Evolutionary conservation across 2,888 invertebrate species (phyloP), one percentile per base, ranked within the genome.

Genomic region (Helleia helle): DNA sequence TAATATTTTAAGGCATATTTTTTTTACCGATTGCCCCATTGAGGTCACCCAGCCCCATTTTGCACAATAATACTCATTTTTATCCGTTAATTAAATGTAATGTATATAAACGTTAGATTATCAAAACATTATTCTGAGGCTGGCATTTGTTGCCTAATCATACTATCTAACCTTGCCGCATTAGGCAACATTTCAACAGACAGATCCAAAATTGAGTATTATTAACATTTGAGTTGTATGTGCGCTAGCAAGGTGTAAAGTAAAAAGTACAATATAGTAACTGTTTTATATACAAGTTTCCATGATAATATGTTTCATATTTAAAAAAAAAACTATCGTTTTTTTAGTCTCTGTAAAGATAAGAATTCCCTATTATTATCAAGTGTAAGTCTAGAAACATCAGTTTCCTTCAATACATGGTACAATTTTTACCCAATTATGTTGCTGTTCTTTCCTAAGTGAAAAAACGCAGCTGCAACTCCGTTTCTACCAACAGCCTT

Each of bases 401-500:
- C n/a, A n/a, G n/a, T n/a, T n/a, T n/a, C n/a, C n/a, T n/a, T n/a
- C n/a, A n/a, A n/a, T n/a, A n/a, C n/a, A n/a, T n/a, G n/a, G n/a
- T n/a, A n/a, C n/a, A n/a, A n/a, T n/a, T n/a, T n/a, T n/a, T n/a
- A 11, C 22, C 22, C 22, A 7, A 17, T 34, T 12, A 12, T 43
- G 50, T 58, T 62, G 65, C 63, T 62, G 65, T 55, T 64, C 58
- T 66, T 70, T 65, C 59, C 58, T 61, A 62, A 56, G 52, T 45
- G 49, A 54, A 52, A 44, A 53, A 49, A 52, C 48, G 50, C 52
- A 43, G 55, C 54, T 56, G 58, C 48, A 49, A 46, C 48, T 47
- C 49, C 52, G 59, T 73, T 73, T 71, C 72, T 72, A 66, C 68
- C 53, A 48, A 58, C 61, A 71, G 53, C 75, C 77, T 77, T 75